Conservation (phyloP, 2,797 vertebrate genomes). For the Rhinichthys osculus region DNA sequence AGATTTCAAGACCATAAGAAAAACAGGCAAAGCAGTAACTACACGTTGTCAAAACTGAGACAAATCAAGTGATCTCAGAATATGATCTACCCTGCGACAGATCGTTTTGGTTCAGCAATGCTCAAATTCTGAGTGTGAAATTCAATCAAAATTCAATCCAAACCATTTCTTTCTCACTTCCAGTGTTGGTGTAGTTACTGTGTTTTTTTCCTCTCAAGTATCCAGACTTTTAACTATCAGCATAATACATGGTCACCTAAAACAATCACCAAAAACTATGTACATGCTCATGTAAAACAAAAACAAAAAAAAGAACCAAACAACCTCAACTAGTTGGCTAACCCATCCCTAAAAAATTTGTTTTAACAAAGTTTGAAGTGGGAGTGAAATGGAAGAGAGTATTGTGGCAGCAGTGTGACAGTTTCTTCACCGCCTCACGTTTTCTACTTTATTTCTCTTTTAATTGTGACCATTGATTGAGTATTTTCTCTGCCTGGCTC, state of each 20-base stretch:
- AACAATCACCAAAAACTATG: background rate
- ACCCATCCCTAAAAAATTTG: background rate
- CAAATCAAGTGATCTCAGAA: background rate
- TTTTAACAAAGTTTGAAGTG: background rate
- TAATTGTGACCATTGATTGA: conserved; percentile 59
- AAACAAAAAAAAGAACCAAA: background rate
- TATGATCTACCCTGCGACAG: background rate
- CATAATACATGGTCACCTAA: background rate
- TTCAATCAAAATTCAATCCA: conserved; percentile 2
- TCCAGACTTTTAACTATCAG: background rate
- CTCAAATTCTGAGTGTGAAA: conserved; percentile 1
- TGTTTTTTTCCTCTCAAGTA: background rate
- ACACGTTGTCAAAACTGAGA: background rate
- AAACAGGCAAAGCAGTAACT: background rate
- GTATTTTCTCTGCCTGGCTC: conserved; percentile 42
- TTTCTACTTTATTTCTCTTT: conserved; percentile 64
- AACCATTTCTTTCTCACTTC: background rate
- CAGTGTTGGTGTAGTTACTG: background rate
- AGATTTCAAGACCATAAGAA: background rate
- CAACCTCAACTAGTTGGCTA: background rate
- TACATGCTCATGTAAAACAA: background rate
- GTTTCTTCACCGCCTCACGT: conserved; percentile 42
- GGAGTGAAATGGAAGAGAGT: background rate
- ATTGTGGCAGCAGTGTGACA: conserved; percentile 55
- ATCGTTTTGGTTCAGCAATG: no score